Percentiles rank a stretch among this genome's conserved stretches.
Conservation (phyloP, 2,888 invertebrate genomes). For the Cryptus armator region DNA sequence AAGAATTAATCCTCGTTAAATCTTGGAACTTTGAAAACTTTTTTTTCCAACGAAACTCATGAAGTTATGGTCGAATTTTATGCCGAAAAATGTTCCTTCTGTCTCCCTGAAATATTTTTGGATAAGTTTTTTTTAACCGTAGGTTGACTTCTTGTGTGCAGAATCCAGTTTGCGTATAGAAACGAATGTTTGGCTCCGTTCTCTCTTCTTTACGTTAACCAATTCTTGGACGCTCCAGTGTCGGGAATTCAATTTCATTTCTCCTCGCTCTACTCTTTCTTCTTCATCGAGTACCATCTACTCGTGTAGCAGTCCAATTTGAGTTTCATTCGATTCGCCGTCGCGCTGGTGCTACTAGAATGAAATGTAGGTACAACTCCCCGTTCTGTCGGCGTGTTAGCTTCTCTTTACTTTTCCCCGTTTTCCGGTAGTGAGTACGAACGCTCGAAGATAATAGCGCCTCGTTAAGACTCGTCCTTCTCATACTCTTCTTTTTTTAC, state of each 20-base stretch:
- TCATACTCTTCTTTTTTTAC: slow-evolving; percentile 11
- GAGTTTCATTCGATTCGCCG: slow-evolving; percentile 21
- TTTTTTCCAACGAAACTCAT: neutral
- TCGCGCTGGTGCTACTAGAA: slow-evolving; percentile 22
- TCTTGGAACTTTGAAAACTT: slow-evolving; percentile 5
- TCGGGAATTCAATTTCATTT: slow-evolving; percentile 29
- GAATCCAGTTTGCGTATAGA: neutral
- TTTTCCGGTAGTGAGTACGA: slow-evolving; percentile 26
- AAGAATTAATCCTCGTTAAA: slow-evolving; percentile 16
- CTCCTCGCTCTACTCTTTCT: neutral
- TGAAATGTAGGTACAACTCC: neutral
- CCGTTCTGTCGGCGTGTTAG: neutral
- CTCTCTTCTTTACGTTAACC: neutral
- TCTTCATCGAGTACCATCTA: slow-evolving; percentile 13
- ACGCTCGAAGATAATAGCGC: slow-evolving; percentile 41
- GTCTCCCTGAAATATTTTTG: neutral
- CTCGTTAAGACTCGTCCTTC: slow-evolving; percentile 41
- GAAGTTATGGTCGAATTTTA: neutral
- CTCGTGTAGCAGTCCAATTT: slow-evolving; percentile 5
- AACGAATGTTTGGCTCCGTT: neutral
- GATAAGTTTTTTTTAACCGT: neutral
- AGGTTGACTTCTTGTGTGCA: neutral
- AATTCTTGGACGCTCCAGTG: neutral
- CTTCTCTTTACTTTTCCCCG: slow-evolving; percentile 25
- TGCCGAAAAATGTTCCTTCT: neutral